These are phyloP conservation scores for Podilymbus podiceps DNA, from an alignment of 2,113 vertebrate species.

Conservation along the genomic window DNA sequence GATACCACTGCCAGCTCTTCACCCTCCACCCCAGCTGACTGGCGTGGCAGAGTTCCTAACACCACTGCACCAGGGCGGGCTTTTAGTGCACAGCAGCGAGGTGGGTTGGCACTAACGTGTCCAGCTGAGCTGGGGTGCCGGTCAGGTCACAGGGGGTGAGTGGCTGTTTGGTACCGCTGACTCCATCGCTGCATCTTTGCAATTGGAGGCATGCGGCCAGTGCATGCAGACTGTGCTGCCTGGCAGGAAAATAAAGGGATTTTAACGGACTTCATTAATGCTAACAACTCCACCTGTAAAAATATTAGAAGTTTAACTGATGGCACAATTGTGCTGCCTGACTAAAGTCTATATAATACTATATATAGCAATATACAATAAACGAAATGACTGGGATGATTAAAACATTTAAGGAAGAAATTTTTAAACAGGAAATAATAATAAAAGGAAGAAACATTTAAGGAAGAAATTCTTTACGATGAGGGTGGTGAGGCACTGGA, in stretches of 20 bases:
- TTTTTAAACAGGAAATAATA: too few species aligned
- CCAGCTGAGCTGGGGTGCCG: background rate
- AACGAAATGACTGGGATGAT: background rate
- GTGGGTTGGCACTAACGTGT: background rate
- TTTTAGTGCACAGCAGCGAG: background rate
- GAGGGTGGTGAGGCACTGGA: too few species aligned
- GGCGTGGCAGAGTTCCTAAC: background rate
- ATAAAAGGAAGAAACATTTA: too few species aligned
- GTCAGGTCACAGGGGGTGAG: rapidly evolving
- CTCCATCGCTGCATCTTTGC: background rate
- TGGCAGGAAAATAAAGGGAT: background rate
- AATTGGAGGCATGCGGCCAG: background rate
- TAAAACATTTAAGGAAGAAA: too few species aligned
- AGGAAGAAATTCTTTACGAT: too few species aligned
- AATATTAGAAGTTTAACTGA: background rate
- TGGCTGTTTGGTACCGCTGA: background rate
- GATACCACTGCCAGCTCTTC: background rate
- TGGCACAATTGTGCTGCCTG: background rate
- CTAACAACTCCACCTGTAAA: background rate
- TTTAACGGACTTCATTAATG: background rate
- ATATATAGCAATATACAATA: background rate
- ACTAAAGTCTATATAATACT: background rate
- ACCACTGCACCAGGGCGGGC: background rate
- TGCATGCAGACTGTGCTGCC: background rate
- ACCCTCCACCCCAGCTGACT: background rate